A percentile compares a stretch with the other conserved stretches of the same genome.
Conservation (phyloP, 2,888 invertebrate species). For the Buathra laborator region DNA sequence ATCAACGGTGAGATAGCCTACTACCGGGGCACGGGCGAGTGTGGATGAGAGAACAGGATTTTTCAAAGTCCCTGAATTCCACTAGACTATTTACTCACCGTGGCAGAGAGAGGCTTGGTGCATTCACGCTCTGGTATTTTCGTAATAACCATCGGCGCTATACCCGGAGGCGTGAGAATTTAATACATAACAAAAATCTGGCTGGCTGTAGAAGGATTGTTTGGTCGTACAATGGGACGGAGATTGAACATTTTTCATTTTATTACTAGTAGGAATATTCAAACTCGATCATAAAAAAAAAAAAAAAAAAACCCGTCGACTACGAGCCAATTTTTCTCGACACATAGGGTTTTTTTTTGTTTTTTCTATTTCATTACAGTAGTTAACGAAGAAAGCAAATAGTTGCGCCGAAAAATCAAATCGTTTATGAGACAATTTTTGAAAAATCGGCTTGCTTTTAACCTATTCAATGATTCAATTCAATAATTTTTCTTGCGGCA, state of each 20-base stretch:
- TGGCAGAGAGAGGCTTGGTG: neutral
- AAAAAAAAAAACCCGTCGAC: neutral
- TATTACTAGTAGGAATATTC: too few species aligned
- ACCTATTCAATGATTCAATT: neutral
- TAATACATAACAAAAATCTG: neutral
- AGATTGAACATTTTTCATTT: neutral
- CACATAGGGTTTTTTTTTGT: too few species aligned
- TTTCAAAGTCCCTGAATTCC: conserved; percentile 24
- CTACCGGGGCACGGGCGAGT: neutral
- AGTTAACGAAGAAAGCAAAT: too few species aligned
- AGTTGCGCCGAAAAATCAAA: too few species aligned
- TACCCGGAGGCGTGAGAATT: neutral
- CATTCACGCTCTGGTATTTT: neutral
- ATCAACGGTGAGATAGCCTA: neutral
- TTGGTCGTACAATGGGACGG: neutral
- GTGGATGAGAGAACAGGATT: conserved; percentile 3
- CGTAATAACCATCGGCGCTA: neutral
- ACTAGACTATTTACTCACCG: neutral
- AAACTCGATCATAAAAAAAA: neutral
- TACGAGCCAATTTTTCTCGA: neutral
- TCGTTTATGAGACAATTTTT: too few species aligned
- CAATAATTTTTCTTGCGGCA: conserved; percentile 62
- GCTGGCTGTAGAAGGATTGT: conserved; percentile 9
- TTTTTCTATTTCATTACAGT: too few species aligned
- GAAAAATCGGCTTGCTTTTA: neutral